Conservation (phyloP, 53 echinoderm and acorn worm genomes). For the Astropecten irregularis region DNA sequence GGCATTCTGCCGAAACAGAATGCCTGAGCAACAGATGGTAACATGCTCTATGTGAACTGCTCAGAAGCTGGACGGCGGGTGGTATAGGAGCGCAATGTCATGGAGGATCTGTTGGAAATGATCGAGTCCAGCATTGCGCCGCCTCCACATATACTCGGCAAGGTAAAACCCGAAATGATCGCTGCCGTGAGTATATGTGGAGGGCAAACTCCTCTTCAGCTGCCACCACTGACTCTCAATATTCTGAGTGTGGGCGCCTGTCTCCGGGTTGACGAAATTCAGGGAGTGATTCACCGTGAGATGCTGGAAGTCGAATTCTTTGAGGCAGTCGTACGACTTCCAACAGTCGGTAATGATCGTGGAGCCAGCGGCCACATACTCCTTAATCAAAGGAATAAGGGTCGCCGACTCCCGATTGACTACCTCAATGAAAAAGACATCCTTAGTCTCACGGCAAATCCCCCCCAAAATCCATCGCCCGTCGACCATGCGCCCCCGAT, state of each 20-base stretch:
- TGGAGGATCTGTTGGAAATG: background rate
- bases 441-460: slow-evolving; percentile 36
- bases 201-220: too few species aligned
- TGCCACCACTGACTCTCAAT: too few species aligned
- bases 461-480: background rate
- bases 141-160: too few species aligned
- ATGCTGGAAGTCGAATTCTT: background rate
- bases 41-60: too few species aligned
- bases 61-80: too few species aligned
- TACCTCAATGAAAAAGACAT: slow-evolving; percentile 9
- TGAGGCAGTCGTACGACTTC: background rate
- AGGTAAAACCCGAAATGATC: too few species aligned
- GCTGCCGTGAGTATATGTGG: too few species aligned
- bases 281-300: slow-evolving; percentile 1
- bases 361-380: background rate
- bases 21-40: too few species aligned
- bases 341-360: background rate
- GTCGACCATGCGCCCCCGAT: background rate
- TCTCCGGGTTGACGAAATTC: background rate
- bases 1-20: too few species aligned
- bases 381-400: slow-evolving; percentile 13
- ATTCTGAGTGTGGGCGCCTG: too few species aligned
- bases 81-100: background rate
- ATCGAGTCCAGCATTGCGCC: too few species aligned
- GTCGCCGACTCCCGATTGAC: background rate